Percentiles rank a stretch among this genome's conserved stretches.
These are phyloP conservation scores for Mobula birostris DNA, from an alignment of 2,113 vertebrate species.

Conservation along the genomic window DNA sequence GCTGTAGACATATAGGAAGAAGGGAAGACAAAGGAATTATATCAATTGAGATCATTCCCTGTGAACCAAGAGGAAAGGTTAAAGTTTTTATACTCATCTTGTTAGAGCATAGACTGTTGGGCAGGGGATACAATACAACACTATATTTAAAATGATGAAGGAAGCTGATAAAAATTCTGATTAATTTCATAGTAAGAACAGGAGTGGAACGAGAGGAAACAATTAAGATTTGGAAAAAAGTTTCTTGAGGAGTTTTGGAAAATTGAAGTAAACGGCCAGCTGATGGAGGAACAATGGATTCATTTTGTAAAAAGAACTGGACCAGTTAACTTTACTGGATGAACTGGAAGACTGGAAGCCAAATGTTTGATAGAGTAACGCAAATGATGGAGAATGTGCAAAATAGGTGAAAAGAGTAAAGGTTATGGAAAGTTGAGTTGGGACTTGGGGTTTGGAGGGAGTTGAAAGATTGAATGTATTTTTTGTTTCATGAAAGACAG, in stretches of 20 bases:
- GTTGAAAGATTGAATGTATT: not conserved
- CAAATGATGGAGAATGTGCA: conserved; percentile 30
- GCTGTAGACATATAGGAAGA: not conserved
- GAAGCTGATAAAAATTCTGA: conserved; percentile 28
- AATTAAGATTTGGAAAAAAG: conserved; percentile 34
- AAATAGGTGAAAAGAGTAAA: not conserved
- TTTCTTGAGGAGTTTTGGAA: conserved; percentile 33
- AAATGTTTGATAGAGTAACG: conserved; percentile 27
- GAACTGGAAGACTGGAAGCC: conserved; percentile 13
- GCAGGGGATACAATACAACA: conserved; percentile 25
- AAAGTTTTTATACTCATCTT: conserved; percentile 30
- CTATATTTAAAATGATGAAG: conserved; percentile 25
- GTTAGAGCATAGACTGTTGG: conserved; percentile 23
- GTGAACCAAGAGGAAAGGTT: conserved; percentile 5
- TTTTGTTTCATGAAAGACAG: not conserved
- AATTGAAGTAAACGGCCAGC: conserved; percentile 14
- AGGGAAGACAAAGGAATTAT: not conserved
- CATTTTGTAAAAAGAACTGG: conserved; percentile 30
- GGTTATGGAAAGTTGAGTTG: conserved; percentile 24
- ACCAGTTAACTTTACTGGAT: conserved; percentile 2
- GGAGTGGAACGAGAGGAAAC: conserved; percentile 27
- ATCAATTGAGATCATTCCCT: conserved; percentile 5
- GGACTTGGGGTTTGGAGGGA: not conserved
- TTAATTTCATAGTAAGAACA: conserved; percentile 30
- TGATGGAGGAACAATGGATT: conserved; percentile 26